Evolutionary conservation across 2,113 vertebrate genomes (phyloP).

Genomic region (Ceuthmochares aereus): DNA sequence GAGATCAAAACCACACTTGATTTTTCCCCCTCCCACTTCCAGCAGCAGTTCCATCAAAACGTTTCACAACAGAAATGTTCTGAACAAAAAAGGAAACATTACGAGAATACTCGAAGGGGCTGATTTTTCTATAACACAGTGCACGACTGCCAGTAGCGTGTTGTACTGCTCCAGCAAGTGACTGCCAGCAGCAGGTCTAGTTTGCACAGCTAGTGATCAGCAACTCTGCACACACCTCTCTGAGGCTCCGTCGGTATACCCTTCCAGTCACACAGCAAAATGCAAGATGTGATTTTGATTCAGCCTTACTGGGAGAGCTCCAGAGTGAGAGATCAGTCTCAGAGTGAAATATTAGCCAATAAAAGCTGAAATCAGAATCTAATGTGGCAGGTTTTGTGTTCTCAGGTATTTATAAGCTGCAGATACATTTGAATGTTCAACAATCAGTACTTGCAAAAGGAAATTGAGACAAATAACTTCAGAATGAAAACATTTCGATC

Average conservation of each 20-base stretch:
- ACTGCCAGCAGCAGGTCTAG: background rate
- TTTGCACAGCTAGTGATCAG: background rate
- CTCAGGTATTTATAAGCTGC: background rate
- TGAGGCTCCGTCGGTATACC: fast-evolving
- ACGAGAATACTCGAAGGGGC: background rate
- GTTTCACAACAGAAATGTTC: background rate
- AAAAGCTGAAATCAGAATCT: background rate
- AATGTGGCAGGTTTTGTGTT: background rate
- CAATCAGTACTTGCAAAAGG: background rate
- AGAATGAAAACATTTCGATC: background rate
- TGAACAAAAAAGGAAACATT: background rate
- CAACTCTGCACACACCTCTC: background rate
- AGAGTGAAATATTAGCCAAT: background rate
- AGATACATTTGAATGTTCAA: background rate
- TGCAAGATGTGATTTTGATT: background rate
- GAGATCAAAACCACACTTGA: constrained; percentile 51
- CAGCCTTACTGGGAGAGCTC: background rate
- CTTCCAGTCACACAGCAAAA: background rate
- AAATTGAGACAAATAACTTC: background rate
- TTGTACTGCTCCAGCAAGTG: background rate
- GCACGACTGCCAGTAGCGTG: background rate
- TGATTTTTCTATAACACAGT: background rate
- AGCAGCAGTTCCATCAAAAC: background rate
- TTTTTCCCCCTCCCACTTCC: background rate
- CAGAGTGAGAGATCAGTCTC: background rate